Evolutionary conservation across 1,140 invertebrate species (phyloP).

Genomic region (Psilanteris sp.): DNA sequence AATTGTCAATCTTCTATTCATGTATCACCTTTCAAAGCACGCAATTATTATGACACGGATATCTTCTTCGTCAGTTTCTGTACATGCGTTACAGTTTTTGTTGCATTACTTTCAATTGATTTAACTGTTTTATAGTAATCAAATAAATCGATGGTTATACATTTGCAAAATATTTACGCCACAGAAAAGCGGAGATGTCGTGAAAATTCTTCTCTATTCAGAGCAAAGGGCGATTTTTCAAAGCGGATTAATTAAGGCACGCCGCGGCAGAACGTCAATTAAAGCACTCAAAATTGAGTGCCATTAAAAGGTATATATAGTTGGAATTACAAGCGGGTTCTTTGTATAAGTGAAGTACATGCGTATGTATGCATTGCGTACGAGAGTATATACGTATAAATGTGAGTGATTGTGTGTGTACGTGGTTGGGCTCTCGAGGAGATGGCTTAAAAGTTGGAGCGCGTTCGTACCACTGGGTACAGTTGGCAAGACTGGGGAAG

Average conservation of each 20-base stretch:
- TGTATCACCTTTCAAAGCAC: too few species aligned
- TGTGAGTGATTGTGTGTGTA: not conserved
- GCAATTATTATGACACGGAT: too few species aligned
- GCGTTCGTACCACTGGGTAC: constrained; percentile 65
- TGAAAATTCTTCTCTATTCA: not conserved
- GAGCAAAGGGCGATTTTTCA: constrained; percentile 71
- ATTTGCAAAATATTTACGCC: constrained; percentile 17
- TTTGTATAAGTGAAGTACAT: constrained; percentile 11
- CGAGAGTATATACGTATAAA: constrained; percentile 3
- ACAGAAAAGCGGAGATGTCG: not conserved
- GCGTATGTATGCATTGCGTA: not conserved
- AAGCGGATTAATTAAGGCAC: constrained; percentile 73
- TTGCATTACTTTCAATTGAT: too few species aligned
- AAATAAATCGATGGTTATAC: not conserved
- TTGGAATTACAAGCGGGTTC: constrained; percentile 57
- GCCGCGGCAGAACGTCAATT: constrained; percentile 73
- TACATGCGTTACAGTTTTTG: too few species aligned
- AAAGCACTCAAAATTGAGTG: constrained; percentile 73
- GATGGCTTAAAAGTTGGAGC: constrained; percentile 74
- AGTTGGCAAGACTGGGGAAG: constrained; percentile 56
- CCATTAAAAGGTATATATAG: constrained; percentile 71
- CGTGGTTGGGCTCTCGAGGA: constrained; percentile 11
- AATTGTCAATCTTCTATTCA: too few species aligned
- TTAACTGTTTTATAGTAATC: too few species aligned
- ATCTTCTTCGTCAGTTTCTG: too few species aligned